Percentiles rank a stretch among this genome's conserved stretches.
phyloP scores from a whole-genome alignment of 2,888 invertebrate species.

The Panorpa germanica region DNA sequence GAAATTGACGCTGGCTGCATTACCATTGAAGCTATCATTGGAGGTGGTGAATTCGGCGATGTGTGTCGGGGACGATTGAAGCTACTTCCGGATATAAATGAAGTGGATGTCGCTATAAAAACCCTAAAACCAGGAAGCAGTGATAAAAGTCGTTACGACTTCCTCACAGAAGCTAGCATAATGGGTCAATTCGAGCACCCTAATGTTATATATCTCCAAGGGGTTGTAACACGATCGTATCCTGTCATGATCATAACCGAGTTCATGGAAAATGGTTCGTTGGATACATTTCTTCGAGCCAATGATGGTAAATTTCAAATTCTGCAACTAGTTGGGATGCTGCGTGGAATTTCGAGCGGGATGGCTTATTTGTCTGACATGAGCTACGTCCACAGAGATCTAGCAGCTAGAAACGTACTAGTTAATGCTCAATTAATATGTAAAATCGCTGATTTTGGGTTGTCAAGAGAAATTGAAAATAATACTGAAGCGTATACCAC shows the following conservation, averaged over 20 bases:
- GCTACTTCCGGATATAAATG: constrained; percentile 66
- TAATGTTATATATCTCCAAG: constrained; percentile 96
- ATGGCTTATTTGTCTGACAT: constrained; percentile 99
- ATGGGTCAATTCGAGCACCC: constrained; percentile 99
- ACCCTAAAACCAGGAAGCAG: constrained; percentile 75
- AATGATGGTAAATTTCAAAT: constrained; percentile 96
- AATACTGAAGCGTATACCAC: constrained; percentile 92
- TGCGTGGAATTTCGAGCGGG: constrained; percentile 91
- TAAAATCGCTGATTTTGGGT: constrained; percentile 98
- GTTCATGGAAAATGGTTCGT: constrained; percentile 97
- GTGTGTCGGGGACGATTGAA: constrained; percentile 91
- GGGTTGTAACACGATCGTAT: constrained; percentile 85
- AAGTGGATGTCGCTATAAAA: constrained; percentile 91
- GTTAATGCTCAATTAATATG: constrained; percentile 94
- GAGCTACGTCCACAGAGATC: constrained; percentile 97
- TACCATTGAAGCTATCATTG: constrained; percentile 96
- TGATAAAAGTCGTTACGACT: constrained; percentile 93
- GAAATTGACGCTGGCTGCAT: constrained; percentile 97
- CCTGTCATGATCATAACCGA: constrained; percentile 99
- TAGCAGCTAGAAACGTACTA: constrained; percentile 94
- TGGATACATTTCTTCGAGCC: constrained; percentile 87
- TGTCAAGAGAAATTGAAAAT: constrained; percentile 90
- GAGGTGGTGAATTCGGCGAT: constrained; percentile 98
- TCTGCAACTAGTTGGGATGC: constrained; percentile 87
- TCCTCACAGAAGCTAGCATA: constrained; percentile 95